Evolutionary conservation across 1,140 invertebrate genomes (phyloP).

Genomic region (Drosophila bifasciata): DNA sequence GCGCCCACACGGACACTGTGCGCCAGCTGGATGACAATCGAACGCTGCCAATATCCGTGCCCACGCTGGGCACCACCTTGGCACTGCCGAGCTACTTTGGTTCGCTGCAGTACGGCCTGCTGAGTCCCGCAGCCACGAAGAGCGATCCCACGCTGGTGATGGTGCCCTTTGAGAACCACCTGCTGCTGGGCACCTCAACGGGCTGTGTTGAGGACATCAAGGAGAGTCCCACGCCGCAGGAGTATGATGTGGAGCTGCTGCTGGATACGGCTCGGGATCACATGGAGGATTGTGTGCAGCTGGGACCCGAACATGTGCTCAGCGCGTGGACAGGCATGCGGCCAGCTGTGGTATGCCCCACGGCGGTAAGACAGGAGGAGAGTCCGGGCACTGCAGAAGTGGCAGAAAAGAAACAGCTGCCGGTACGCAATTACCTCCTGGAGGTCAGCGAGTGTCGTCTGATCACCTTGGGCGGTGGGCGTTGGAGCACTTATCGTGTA

Average conservation of each 20-base stretch:
- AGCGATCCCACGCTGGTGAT: constrained; percentile 33
- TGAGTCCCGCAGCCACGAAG: constrained; percentile 23
- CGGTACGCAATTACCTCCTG: constrained; percentile 35
- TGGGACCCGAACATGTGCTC: constrained; percentile 44
- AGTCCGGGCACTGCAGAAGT: background rate
- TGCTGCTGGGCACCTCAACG: constrained; percentile 36
- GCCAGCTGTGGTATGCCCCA: constrained; percentile 42
- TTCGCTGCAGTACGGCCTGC: constrained; percentile 46
- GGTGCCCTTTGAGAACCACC: constrained; percentile 54
- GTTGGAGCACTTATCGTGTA: constrained; percentile 57
- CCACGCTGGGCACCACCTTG: constrained; percentile 40
- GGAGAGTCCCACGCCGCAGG: constrained; percentile 7
- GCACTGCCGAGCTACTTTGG: constrained; percentile 58
- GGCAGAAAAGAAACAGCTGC: background rate
- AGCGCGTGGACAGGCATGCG: constrained; percentile 57
- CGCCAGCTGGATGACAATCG: constrained; percentile 49
- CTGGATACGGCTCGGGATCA: constrained; percentile 22
- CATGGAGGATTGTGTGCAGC: constrained; percentile 29
- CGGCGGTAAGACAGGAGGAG: background rate
- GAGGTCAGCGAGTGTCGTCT: constrained; percentile 50
- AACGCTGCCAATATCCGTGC: constrained; percentile 25
- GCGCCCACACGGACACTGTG: constrained; percentile 43
- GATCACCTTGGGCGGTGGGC: constrained; percentile 59
- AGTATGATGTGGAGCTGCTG: constrained; percentile 23
- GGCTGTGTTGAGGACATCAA: background rate